Percentiles rank a stretch among this genome's conserved stretches.
phyloP scores from a whole-genome alignment of 2,888 invertebrate genomes.

The Melanchra persicariae region DNA sequence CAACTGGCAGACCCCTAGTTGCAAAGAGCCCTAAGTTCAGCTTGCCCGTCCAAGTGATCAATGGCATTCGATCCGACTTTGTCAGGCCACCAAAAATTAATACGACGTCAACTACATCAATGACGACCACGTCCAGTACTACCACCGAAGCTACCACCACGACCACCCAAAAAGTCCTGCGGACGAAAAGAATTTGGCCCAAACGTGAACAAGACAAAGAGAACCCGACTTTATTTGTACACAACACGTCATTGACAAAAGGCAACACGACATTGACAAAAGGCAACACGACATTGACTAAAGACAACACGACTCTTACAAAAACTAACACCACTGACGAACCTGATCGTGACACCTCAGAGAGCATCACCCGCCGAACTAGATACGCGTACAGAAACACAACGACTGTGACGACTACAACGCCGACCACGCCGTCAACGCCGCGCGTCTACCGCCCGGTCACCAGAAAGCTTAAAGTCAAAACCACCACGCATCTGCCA shows the following conservation, averaged over 20 bases:
- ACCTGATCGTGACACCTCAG: constrained; percentile 75
- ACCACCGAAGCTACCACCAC: constrained; percentile 77
- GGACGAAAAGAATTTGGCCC: constrained; percentile 89
- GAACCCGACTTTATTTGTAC: constrained; percentile 47
- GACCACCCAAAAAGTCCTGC: constrained; percentile 80
- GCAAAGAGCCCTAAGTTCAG: constrained; percentile 82
- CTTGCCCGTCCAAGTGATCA: constrained; percentile 84
- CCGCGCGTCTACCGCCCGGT: constrained; percentile 81
- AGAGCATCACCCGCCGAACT: constrained; percentile 71
- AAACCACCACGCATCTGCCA: constrained; percentile 72
- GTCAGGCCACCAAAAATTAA: constrained; percentile 80
- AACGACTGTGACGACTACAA: constrained; percentile 69
- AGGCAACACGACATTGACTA: constrained; percentile 67
- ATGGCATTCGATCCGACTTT: constrained; percentile 82
- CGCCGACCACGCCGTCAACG: constrained; percentile 69
- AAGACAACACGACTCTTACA: constrained; percentile 70
- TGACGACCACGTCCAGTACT: constrained; percentile 73
- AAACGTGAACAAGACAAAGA: constrained; percentile 69
- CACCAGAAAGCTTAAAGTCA: constrained; percentile 81
- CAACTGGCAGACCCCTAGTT: constrained; percentile 75
- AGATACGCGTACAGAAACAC: constrained; percentile 74
- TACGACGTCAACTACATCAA: constrained; percentile 58
- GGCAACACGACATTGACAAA: constrained; percentile 68
- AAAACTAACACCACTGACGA: constrained; percentile 72
- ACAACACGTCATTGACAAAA: constrained; percentile 68